Evolutionary conservation across 2,888 invertebrate genomes (phyloP).

Genomic region (Epinotia bilunana): DNA sequence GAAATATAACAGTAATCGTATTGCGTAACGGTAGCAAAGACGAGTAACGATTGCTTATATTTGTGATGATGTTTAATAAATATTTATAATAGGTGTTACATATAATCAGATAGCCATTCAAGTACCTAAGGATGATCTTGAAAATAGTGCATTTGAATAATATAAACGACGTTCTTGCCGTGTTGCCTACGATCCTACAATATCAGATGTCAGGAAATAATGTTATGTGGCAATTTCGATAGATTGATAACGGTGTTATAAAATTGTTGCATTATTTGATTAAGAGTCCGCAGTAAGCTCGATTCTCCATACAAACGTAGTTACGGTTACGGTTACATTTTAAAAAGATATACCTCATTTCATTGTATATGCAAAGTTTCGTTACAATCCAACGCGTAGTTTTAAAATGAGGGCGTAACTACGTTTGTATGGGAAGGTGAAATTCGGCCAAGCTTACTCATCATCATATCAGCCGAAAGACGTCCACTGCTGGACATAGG

Average conservation of each 20-base stretch:
- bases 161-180: neutral
- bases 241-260: neutral
- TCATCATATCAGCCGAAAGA: no score
- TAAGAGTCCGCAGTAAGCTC: no score
- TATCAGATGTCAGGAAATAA: neutral
- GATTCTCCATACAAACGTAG: no score
- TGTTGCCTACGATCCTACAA: neutral
- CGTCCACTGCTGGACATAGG: no score
- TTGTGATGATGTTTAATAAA: constrained; percentile 8
- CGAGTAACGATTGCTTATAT: constrained; percentile 7
- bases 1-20: constrained; percentile 1
- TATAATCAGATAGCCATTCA: neutral
- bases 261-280: neutral
- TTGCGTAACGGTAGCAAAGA: constrained; percentile 23
- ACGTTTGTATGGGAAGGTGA: no score
- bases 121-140: neutral
- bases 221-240: neutral
- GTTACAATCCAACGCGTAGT: no score
- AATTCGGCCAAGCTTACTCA: no score
- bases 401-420: no score
- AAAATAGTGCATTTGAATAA: neutral
- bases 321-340: no score
- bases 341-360: no score
- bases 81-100: neutral
- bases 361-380: no score